These are phyloP conservation scores for Pterois miles DNA, from an alignment of 2,797 vertebrate species.

Conservation along the genomic window DNA sequence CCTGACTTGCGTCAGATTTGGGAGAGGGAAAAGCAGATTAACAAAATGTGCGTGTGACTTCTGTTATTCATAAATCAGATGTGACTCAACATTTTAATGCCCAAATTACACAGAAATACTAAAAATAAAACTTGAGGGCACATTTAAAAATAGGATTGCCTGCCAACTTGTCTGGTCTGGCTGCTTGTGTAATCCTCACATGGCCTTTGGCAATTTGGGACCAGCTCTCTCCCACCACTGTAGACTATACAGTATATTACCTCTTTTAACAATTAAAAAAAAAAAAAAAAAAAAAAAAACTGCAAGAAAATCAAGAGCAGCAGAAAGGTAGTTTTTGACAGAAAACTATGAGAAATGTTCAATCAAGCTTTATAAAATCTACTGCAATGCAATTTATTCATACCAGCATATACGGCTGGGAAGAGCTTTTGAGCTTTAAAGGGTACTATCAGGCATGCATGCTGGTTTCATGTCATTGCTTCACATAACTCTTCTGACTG, in stretches of 20 bases:
- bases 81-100: conserved; percentile 13
- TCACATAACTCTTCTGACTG: neutral
- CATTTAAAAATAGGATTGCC: neutral
- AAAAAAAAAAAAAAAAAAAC: too few relatives aligned
- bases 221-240: neutral
- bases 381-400: neutral
- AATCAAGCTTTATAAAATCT: neutral
- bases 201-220: conserved; percentile 12
- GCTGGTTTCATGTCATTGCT: neutral
- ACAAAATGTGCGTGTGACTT: neutral
- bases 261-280: neutral
- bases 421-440: neutral
- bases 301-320: neutral
- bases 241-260: neutral
- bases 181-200: conserved; percentile 14
- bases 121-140: conserved; percentile 2
- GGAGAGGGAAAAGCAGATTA: conserved; percentile 22
- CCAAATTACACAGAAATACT: neutral
- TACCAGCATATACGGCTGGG: neutral
- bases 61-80: conserved; percentile 27
- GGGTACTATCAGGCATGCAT: conserved; percentile 4
- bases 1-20: conserved; percentile 25
- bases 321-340: neutral
- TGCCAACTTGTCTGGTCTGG: neutral
- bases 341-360: neutral